These are phyloP conservation scores for Meiosimyza decipiens DNA, from an alignment of 2,888 invertebrate genomes.

Conservation along the genomic window DNA sequence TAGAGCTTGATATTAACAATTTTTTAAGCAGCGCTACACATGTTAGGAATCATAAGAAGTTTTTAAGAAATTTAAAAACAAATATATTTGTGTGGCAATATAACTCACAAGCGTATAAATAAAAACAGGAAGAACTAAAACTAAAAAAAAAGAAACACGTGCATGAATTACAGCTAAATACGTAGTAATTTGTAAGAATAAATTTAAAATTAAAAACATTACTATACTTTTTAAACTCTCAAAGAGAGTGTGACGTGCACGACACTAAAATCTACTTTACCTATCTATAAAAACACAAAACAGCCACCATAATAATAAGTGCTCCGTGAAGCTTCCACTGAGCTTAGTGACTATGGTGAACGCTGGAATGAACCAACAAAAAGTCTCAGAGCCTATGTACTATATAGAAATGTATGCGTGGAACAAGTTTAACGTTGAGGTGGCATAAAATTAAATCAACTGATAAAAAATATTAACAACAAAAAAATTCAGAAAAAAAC, in stretches of 20 bases:
- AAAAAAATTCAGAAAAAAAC: neutral
- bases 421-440: conserved; percentile 21
- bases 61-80: too few relatives aligned
- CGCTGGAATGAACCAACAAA: neutral
- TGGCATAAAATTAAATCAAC: conserved; percentile 6
- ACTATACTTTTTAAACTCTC: neutral
- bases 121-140: neutral
- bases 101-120: too few relatives aligned
- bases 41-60: too few relatives aligned
- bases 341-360: neutral
- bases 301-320: conserved; percentile 49
- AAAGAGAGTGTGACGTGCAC: neutral
- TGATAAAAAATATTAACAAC: conserved; percentile 7
- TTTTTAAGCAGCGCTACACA: too few relatives aligned
- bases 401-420: conserved; percentile 8
- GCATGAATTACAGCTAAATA: neutral
- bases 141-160: neutral
- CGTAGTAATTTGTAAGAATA: too few relatives aligned
- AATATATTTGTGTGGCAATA: too few relatives aligned
- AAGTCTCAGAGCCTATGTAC: neutral
- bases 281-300: conserved; percentile 35
- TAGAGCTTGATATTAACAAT: neutral
- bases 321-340: neutral
- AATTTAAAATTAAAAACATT: too few relatives aligned
- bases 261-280: neutral